These are phyloP conservation scores for Discoglossus pictus DNA, from an alignment of 2,797 vertebrate genomes.

Conservation along the genomic window DNA sequence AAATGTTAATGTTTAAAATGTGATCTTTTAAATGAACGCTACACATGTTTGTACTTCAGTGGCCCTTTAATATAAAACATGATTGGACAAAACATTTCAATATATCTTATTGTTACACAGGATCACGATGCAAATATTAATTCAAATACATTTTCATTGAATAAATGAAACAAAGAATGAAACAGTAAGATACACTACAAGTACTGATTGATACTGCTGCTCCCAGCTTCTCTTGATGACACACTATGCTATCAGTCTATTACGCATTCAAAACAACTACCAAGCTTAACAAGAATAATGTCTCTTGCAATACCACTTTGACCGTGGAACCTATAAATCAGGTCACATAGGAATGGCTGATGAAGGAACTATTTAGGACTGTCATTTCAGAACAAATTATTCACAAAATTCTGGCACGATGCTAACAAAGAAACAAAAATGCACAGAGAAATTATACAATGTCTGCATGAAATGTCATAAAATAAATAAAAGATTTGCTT, in stretches of 20 bases:
- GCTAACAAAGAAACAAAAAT: constrained; percentile 22
- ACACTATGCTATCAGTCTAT: constrained; percentile 10
- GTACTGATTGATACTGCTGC: too few relatives aligned
- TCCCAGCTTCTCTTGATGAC: too few relatives aligned
- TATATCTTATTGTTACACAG: too few relatives aligned
- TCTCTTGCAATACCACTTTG: background rate
- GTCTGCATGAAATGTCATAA: constrained; percentile 39
- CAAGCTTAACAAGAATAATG: constrained; percentile 8
- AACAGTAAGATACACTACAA: too few relatives aligned
- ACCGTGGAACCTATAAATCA: constrained; percentile 35
- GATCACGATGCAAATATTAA: too few relatives aligned
- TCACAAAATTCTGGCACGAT: constrained; percentile 35
- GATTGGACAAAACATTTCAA: too few relatives aligned
- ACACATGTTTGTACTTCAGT: too few relatives aligned
- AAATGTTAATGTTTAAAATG: too few relatives aligned
- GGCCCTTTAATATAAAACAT: too few relatives aligned
- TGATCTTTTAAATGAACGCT: too few relatives aligned
- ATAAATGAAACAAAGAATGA: too few relatives aligned
- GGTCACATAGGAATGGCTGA: constrained; percentile 27
- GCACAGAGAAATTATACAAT: constrained; percentile 23
- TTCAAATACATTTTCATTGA: too few relatives aligned
- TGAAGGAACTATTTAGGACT: constrained; percentile 31
- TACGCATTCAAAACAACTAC: constrained; percentile 7
- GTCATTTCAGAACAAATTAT: constrained; percentile 3
- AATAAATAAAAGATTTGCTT: constrained; percentile 42